These are phyloP conservation scores for Panthera uncia DNA, from an alignment of 2,113 vertebrate species.

Conservation along the genomic window DNA sequence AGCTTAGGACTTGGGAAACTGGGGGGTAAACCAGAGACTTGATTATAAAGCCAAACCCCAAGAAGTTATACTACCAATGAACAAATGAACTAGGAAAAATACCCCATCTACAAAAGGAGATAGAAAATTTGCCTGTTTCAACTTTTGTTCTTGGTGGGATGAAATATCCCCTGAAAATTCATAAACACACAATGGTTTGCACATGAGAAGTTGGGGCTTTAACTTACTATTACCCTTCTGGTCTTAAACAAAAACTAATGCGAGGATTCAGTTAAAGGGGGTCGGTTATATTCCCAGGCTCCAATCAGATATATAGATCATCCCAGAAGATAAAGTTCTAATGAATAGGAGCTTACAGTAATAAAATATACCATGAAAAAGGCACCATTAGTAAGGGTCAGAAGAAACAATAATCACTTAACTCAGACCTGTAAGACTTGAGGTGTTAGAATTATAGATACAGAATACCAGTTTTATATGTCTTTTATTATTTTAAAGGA, in stretches of 20 bases:
- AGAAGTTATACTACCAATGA: neutral
- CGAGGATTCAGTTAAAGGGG: neutral
- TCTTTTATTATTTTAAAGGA: neutral
- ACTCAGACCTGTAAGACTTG: neutral
- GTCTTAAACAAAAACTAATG: slow-evolving; percentile 3
- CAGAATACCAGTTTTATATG: neutral
- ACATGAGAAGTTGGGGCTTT: neutral
- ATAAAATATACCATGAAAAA: slow-evolving; percentile 13
- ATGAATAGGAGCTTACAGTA: neutral
- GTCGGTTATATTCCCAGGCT: neutral
- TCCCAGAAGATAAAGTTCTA: slow-evolving; percentile 2
- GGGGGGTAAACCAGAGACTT: neutral
- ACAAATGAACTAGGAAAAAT: neutral
- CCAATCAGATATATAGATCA: slow-evolving; percentile 13
- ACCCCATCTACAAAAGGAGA: neutral
- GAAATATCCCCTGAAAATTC: neutral
- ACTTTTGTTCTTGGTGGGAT: neutral
- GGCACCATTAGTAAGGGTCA: neutral
- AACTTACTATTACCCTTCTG: neutral
- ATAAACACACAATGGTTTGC: neutral
- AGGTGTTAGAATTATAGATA: neutral
- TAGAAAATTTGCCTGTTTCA: neutral
- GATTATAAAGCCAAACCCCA: neutral
- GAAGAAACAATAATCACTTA: neutral
- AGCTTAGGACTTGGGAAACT: neutral